Conservation (phyloP, 2,797 vertebrate species). For the Labroides dimidiatus region DNA sequence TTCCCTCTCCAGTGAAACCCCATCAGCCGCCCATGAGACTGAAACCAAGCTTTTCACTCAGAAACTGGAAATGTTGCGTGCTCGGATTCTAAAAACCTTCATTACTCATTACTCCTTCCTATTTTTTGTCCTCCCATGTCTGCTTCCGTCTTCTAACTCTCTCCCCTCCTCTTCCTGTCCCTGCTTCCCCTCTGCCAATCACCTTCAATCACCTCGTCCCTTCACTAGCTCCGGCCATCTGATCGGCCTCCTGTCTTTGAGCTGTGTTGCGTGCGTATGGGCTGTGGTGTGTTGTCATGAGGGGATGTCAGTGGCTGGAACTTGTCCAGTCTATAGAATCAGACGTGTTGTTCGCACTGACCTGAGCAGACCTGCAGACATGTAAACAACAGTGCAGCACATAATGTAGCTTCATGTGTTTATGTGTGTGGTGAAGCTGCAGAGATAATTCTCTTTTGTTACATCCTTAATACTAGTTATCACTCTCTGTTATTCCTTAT, state of each 20-base stretch:
- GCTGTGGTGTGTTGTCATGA: slow-evolving; percentile 41
- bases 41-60: slow-evolving; percentile 22
- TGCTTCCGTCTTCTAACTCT: background rate
- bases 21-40: slow-evolving; percentile 10
- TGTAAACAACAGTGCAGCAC: slow-evolving; percentile 27
- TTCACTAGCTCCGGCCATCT: slow-evolving; percentile 34
- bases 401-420: background rate
- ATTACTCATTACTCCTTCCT: background rate
- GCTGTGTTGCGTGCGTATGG: slow-evolving; percentile 41
- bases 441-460: no score
- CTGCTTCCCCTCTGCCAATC: slow-evolving; percentile 38
- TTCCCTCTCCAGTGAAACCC: slow-evolving; percentile 23
- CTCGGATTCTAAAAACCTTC: slow-evolving; percentile 17
- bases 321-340: slow-evolving; percentile 59
- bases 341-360: slow-evolving; percentile 58
- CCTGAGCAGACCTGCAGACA: slow-evolving; percentile 46
- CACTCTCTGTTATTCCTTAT: no score
- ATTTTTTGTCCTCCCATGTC: slow-evolving; percentile 10
- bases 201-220: slow-evolving; percentile 49
- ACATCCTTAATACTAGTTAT: no score
- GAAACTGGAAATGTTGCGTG: slow-evolving; percentile 19
- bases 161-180: background rate
- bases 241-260: slow-evolving; percentile 42
- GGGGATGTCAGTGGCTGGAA: slow-evolving; percentile 54
- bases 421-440: no score